phyloP scores from a whole-genome alignment of 2,797 vertebrate genomes.

The Leptatherina wallacei region DNA sequence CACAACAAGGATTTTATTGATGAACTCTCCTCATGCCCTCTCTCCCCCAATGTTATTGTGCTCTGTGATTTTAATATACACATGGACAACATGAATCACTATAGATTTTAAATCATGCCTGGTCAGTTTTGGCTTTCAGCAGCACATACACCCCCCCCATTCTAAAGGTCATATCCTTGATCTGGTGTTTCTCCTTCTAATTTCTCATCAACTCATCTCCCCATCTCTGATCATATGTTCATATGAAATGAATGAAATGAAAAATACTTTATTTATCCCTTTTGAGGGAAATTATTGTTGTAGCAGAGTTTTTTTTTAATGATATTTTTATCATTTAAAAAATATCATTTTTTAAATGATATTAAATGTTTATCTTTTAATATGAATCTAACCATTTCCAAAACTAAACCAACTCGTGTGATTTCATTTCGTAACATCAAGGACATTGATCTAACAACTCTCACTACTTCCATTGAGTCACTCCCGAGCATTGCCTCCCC shows the following conservation, averaged over 20 bases:
- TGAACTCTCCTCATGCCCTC: too few relatives aligned
- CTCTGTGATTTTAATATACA: too few relatives aligned
- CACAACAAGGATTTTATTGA: too few relatives aligned
- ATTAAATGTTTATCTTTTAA: not conserved
- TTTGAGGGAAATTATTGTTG: too few relatives aligned
- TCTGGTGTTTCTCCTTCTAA: not conserved
- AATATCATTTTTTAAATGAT: too few relatives aligned
- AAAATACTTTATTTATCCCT: too few relatives aligned
- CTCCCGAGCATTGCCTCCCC: not conserved
- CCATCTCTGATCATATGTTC: not conserved
- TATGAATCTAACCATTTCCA: not conserved
- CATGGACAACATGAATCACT: too few relatives aligned
- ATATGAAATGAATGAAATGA: too few relatives aligned
- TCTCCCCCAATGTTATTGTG: too few relatives aligned
- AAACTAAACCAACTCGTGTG: not conserved
- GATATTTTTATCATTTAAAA: too few relatives aligned
- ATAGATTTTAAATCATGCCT: too few relatives aligned
- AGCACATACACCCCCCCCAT: not conserved
- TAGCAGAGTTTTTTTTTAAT: too few relatives aligned
- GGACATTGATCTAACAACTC: not conserved
- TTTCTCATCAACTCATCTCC: not conserved
- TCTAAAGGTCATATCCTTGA: not conserved
- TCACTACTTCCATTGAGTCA: not conserved
- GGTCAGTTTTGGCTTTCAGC: not conserved
- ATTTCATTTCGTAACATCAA: not conserved